Conservation (phyloP, 2,113 vertebrate species). For the Recurvirostra avosetta region DNA sequence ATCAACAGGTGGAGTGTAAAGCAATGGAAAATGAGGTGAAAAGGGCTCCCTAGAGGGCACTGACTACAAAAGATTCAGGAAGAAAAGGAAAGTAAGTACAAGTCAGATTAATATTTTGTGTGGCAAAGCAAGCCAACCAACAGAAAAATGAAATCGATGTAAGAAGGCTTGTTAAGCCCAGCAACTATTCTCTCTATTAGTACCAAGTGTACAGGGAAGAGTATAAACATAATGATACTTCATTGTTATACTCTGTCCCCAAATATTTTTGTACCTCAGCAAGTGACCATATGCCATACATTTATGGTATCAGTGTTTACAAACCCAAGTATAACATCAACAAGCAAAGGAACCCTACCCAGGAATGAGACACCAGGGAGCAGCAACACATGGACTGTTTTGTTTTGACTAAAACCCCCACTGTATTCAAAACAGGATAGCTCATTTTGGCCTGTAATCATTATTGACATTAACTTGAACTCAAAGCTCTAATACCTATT, state of each 20-base stretch:
- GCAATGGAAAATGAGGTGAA: neutral
- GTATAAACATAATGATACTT: neutral
- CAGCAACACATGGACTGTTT: neutral
- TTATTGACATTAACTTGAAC: neutral
- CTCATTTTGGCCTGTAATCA: neutral
- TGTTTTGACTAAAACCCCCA: neutral
- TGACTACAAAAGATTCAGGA: neutral
- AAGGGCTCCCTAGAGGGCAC: neutral
- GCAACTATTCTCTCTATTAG: neutral
- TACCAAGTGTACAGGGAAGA: neutral
- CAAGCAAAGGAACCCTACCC: neutral
- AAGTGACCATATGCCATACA: neutral
- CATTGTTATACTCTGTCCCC: neutral
- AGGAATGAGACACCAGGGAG: neutral
- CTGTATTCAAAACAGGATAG: neutral
- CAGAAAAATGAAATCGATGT: neutral
- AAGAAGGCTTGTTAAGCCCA: neutral
- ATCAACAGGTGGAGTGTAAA: neutral
- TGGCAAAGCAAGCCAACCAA: neutral
- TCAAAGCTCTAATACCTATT: neutral
- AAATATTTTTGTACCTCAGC: neutral
- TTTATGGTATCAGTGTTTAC: neutral
- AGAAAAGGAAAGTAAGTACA: neutral
- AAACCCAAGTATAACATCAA: neutral
- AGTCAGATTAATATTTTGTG: neutral